Percentiles rank a stretch among this genome's conserved stretches.
These are phyloP conservation scores for Oscheius sp. DNA, from an alignment of 2,888 invertebrate genomes.

Conservation along the genomic window DNA sequence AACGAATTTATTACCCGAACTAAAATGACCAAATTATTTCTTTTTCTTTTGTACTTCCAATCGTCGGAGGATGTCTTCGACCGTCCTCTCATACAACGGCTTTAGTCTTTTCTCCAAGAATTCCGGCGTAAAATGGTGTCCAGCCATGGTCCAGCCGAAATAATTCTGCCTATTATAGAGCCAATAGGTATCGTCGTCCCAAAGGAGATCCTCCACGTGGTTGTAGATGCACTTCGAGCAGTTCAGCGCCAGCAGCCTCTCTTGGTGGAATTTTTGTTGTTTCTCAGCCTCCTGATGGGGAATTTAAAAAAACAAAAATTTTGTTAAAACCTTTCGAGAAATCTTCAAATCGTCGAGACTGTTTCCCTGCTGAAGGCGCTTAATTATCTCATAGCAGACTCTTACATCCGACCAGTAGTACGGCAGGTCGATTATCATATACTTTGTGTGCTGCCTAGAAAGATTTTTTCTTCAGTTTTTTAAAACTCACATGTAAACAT, in stretches of 20 bases:
- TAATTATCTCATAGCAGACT: background rate
- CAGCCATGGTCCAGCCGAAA: slow-evolving; percentile 5
- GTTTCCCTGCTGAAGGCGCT: background rate
- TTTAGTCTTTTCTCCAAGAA: slow-evolving; percentile 3
- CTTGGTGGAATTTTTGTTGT: slow-evolving; percentile 6
- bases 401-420: background rate
- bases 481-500: slow-evolving; percentile 11
- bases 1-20: background rate
- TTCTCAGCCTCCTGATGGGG: background rate
- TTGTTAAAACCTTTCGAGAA: too few relatives aligned
- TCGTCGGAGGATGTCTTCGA: background rate
- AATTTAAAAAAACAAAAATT: too few relatives aligned
- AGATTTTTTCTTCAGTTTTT: too few relatives aligned
- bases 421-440: slow-evolving; percentile 19
- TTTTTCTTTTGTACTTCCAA: background rate
- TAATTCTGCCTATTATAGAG: slow-evolving; percentile 13
- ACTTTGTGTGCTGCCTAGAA: background rate
- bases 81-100: slow-evolving; percentile 9
- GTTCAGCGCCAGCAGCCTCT: background rate
- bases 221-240: slow-evolving; percentile 12
- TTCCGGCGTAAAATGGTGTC: slow-evolving; percentile 23
- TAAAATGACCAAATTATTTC: too few relatives aligned
- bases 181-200: background rate
- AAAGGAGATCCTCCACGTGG: background rate
- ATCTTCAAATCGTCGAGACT: background rate